Base-by-base conservation (phyloP, 2,888 invertebrate genomes). In the Melieria crassipennis region DNA sequence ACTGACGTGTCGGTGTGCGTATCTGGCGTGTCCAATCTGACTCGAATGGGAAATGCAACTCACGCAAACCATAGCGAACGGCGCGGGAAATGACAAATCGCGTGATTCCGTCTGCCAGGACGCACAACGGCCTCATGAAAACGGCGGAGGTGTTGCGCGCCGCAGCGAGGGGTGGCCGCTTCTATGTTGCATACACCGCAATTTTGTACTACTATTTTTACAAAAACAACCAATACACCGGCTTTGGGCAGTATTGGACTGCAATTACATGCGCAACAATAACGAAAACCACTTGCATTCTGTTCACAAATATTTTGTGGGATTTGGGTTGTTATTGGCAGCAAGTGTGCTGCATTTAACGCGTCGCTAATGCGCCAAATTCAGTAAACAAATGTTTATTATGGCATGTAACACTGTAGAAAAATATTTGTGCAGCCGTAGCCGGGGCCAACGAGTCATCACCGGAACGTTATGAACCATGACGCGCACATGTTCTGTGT, bases 41-140 rank as follows among this genome's bases (percentile, higher is more conserved):
- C 9, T 79, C 76, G 74, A 76, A 60, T 69, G 77, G 69, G 68
- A 75, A 78, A 79, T 79, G 80, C 80, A 80, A 77, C 78, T 79
- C 72, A 70, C 71, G 56, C 71, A 52, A 30, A 52, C 64, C 13
- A 47, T 6, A 5, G 60, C 58, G 46, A 61, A 71, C 47, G 57
- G 47, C 48, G 62, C 71, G 66, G 60, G 50, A 62, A 71, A 71
- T 63, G 60, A 66, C 65, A 71, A 66, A 66, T 71, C 66, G 66
- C 63, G 62, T 47, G 62, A 62, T 61, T 63, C 66, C 67, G 66
- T 47, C 55, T 66, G 48, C 42, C 60, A 65, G 43, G 62, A 30
- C 55, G 55, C 67, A 9, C 48, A 13, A 10, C 10, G 50, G 7
- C 52, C 13, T 5, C 64, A 13, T 4, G 63, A 50, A 7, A 57